A percentile compares a stretch with the other conserved stretches of the same genome.
These are phyloP conservation scores for Acanthosoma haemorrhoidale DNA, from an alignment of 2,888 invertebrate species.

Conservation along the genomic window DNA sequence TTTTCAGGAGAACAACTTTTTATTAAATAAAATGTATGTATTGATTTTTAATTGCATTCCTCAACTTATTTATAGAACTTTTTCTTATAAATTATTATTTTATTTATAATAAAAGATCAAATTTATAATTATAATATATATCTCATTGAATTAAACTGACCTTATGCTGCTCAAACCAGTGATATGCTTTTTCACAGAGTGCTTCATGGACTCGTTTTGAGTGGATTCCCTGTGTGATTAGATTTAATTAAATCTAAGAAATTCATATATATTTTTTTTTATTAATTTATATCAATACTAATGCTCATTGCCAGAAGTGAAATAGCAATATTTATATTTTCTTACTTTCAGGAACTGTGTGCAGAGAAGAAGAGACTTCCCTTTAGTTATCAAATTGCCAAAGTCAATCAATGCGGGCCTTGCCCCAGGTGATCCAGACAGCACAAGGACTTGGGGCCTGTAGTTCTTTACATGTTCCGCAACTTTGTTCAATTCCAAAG, in stretches of 20 bases:
- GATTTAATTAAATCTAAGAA: neutral
- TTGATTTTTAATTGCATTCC: no score
- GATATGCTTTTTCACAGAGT: constrained; percentile 43
- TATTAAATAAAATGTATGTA: no score
- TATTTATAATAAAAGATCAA: no score
- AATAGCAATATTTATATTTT: neutral
- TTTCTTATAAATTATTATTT: no score
- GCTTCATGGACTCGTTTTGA: constrained; percentile 44
- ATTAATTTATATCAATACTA: neutral
- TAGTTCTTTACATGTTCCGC: constrained; percentile 98
- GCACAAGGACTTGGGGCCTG: constrained; percentile 83
- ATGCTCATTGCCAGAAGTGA: neutral
- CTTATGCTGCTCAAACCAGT: constrained; percentile 39
- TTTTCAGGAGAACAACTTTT: no score
- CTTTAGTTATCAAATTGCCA: constrained; percentile 84
- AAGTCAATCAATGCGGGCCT: constrained; percentile 88
- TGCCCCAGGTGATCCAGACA: constrained; percentile 75
- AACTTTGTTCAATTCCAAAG: constrained; percentile 65
- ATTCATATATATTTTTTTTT: neutral
- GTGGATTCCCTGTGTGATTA: constrained; percentile 42
- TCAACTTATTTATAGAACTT: no score
- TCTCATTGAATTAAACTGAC: neutral
- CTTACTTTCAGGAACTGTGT: constrained; percentile 49
- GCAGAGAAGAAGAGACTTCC: constrained; percentile 82
- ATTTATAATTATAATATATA: neutral